Percentiles rank a stretch among this genome's conserved stretches.
Conservation (phyloP, 1,140 invertebrate species). For the Diachasma alloeum region DNA sequence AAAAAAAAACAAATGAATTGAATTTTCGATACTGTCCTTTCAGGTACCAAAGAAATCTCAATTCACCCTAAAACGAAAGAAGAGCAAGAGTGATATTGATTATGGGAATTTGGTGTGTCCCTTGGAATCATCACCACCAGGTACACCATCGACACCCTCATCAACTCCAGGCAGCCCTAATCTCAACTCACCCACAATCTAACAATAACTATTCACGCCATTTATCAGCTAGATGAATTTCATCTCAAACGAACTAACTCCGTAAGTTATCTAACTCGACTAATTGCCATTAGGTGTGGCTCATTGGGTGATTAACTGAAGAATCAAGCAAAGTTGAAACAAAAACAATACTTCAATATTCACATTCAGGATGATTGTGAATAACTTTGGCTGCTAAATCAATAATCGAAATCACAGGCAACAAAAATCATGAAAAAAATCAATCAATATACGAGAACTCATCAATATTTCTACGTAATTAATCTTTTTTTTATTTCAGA, state of each 20-base stretch:
- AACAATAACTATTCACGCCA: constrained; percentile 48
- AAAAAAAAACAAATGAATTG: no score
- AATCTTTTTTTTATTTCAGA: constrained; percentile 33
- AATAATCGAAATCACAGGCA: neutral
- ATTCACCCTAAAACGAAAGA: constrained; percentile 88
- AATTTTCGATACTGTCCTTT: no score
- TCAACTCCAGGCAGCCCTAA: constrained; percentile 61
- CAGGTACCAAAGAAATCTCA: constrained; percentile 88
- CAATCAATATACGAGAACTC: neutral
- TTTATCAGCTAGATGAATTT: constrained; percentile 22
- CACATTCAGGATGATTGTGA: neutral
- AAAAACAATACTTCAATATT: neutral
- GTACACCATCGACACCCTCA: constrained; percentile 64
- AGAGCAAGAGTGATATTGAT: constrained; percentile 83
- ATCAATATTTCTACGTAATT: neutral
- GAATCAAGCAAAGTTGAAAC: neutral
- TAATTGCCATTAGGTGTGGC: neutral
- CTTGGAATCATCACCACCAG: constrained; percentile 74
- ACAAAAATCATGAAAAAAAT: neutral
- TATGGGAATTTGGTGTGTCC: constrained; percentile 88
- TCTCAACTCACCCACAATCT: constrained; percentile 61
- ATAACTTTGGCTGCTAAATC: neutral
- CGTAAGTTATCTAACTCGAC: constrained; percentile 22
- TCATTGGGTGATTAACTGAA: neutral
- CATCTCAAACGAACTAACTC: constrained; percentile 47